Evolutionary conservation across 2,797 vertebrate species (phyloP), one percentile per base, ranked within the genome.

Genomic region (Hemibagrus guttatus): DNA sequence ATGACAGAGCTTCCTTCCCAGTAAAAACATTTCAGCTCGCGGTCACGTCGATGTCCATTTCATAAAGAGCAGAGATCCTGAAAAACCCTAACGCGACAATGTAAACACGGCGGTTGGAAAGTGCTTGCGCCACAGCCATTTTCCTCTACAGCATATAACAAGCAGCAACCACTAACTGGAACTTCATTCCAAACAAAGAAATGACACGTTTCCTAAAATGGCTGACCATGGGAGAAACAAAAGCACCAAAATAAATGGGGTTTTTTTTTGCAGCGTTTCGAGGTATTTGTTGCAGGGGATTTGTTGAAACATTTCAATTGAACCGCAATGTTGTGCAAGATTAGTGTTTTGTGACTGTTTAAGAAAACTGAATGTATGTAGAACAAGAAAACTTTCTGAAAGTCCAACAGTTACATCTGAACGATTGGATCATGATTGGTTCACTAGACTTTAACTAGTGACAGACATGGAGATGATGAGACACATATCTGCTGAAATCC

Each of bases 171-270:
- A 56, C 54, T 81, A 54, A 17, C 61, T 59, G 26, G 58, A 68
- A 52, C 23, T 68, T 58, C 19, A 46, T 64, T 56, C 76, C 23
- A 71, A 79, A 85, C 74, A 78, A 35, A 64, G 49, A 85, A 76
- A 85, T 74, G 49, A 79, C 63, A 85, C n/a, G 28, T 71, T 80
- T 80, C 64, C 75, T 54, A 86, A 80, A 85, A 69, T 42, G 28
- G 46, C 63, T 42, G 75, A 28, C 31, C 5, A 42, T 69, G 31
- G 46, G 49, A 85, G 31, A 79, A 59, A 71, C n/a, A 63, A 75
- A 63, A 28, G 54, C 3, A 39, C 42, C 7, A 54, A 85, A 85
- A 85, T 85, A 78, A 56, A 59, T 9, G 3, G 35, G 35, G 1
- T 39, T 39, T 39, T 39, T 56, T 52, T 59, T 64, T 39, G 69